Evolutionary conservation across 2,797 vertebrate genomes (phyloP).

Genomic region (Leontocebus nigricollis): DNA sequence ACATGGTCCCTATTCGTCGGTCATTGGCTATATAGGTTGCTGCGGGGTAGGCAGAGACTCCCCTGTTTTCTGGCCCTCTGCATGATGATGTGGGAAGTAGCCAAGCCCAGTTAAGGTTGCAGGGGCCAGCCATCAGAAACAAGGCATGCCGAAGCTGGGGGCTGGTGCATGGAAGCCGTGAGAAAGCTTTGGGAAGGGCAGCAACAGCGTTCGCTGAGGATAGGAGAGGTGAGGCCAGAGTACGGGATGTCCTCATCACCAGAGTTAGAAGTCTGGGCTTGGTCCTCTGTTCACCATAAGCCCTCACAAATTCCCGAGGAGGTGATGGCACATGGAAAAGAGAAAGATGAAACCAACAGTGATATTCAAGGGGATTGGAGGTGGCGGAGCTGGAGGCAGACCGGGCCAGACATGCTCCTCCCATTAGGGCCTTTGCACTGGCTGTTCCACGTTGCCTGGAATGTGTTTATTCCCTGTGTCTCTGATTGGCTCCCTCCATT

Average conservation of each 20-base stretch:
- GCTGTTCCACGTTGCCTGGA: background rate
- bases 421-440: background rate
- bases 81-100: background rate
- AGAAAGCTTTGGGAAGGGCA: background rate
- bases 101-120: background rate
- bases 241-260: background rate
- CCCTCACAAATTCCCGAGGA: background rate
- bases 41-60: background rate
- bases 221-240: background rate
- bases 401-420: background rate
- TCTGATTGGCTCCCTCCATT: background rate
- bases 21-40: background rate
- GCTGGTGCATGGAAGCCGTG: background rate
- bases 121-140: background rate
- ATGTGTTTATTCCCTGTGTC: background rate
- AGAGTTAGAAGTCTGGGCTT: background rate
- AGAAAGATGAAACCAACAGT: background rate
- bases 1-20: background rate
- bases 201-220: rapidly evolving
- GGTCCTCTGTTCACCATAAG: background rate
- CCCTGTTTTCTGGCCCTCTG: background rate
- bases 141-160: background rate
- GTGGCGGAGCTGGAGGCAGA: background rate
- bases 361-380: background rate
- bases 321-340: background rate